These are phyloP conservation scores for Lagorchestes hirsutus DNA, from an alignment of 2,797 vertebrate genomes.

Conservation along the genomic window DNA sequence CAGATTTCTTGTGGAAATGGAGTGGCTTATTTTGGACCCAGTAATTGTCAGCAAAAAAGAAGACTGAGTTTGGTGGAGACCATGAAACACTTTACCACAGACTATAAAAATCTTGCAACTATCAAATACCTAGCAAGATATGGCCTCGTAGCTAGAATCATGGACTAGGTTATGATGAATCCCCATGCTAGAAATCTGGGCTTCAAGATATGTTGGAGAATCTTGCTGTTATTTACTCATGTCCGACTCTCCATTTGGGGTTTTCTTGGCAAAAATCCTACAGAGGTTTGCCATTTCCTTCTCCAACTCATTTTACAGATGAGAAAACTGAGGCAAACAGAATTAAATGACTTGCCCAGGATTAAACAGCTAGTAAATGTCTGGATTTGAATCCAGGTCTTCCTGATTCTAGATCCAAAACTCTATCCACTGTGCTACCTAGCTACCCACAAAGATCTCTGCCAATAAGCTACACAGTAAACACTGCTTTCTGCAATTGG, in stretches of 20 bases:
- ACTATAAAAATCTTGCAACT: too few species aligned
- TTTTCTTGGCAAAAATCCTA: not conserved
- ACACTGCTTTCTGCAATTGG: not conserved
- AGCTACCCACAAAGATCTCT: not conserved
- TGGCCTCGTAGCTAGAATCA: not conserved
- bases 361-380: not conserved
- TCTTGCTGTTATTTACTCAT: not conserved
- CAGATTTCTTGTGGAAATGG: too few species aligned
- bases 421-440: not conserved
- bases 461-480: not conserved
- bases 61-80: too few species aligned
- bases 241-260: not conserved
- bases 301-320: not conserved
- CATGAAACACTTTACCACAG: too few species aligned
- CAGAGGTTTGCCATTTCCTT: not conserved
- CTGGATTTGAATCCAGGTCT: not conserved
- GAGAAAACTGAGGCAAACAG: not conserved
- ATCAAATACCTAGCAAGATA: too few species aligned
- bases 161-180: not conserved
- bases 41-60: too few species aligned
- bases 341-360: not conserved
- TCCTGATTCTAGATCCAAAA: not conserved
- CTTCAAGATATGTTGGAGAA: not conserved
- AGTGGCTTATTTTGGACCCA: too few species aligned
- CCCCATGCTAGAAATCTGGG: not conserved